Evolutionary conservation across 2,888 invertebrate genomes (phyloP).

Genomic region (Brachyopa scutellaris): DNA sequence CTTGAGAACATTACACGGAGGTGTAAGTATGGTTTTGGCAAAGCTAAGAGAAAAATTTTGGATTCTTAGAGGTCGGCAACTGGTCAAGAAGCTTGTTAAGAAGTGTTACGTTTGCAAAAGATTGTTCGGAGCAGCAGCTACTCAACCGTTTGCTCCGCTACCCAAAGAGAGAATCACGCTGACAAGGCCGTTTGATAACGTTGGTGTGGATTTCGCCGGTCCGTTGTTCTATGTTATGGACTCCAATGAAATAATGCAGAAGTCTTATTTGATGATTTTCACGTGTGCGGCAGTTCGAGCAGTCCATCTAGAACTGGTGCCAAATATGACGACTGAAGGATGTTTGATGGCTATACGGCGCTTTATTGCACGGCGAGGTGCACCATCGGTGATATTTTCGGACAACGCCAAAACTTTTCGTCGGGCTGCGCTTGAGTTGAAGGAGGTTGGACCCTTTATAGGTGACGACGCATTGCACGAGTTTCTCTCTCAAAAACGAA

Average conservation of each 20-base stretch:
- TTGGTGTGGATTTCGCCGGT: constrained; percentile 25
- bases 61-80: constrained; percentile 17
- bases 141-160: constrained; percentile 20
- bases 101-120: neutral
- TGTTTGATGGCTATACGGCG: constrained; percentile 12
- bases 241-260: neutral
- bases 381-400: too few species aligned
- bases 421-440: constrained; percentile 3
- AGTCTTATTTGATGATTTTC: constrained; percentile 13
- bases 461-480: neutral
- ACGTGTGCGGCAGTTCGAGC: constrained; percentile 29
- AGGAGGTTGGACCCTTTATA: neutral
- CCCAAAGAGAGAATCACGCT: constrained; percentile 14
- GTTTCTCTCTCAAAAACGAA: constrained; percentile 5
- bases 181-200: constrained; percentile 12
- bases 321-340: constrained; percentile 10
- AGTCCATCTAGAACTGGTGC: too few species aligned
- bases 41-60: constrained; percentile 25
- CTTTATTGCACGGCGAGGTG: constrained; percentile 27
- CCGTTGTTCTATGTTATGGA: constrained; percentile 5
- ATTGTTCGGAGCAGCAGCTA: constrained; percentile 6
- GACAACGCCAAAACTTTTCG: constrained; percentile 14
- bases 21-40: neutral
- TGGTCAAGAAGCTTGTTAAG: neutral
- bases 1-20: constrained; percentile 10